Conservation (phyloP, 1,140 invertebrate species). For the Mamestra configurata region DNA sequence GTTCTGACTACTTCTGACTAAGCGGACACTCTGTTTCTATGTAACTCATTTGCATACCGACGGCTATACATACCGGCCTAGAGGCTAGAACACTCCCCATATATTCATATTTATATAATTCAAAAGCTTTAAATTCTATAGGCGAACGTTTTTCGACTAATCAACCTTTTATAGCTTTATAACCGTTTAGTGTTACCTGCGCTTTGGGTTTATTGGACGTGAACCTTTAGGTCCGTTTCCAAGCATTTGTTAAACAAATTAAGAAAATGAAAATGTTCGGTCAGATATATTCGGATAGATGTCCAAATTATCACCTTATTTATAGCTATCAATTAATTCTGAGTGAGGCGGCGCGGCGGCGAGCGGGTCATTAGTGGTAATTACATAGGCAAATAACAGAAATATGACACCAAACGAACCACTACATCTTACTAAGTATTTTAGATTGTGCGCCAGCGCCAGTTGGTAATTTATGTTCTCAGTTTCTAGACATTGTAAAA, state of each 20-base stretch:
- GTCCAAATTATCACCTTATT: conserved; percentile 50
- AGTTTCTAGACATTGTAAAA: conserved; percentile 35
- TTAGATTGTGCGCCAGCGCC: conserved; percentile 7
- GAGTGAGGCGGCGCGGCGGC: conserved; percentile 34
- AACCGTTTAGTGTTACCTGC: conserved; percentile 49
- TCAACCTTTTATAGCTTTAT: conserved; percentile 49
- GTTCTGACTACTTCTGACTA: conserved; percentile 56
- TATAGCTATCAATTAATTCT: conserved; percentile 44
- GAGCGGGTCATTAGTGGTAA: conserved; percentile 48
- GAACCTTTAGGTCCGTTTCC: conserved; percentile 12
- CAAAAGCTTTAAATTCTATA: conserved; percentile 15
- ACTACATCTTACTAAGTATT: conserved; percentile 29
- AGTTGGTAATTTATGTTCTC: conserved; percentile 20
- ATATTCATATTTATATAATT: background rate
- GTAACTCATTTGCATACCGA: conserved; percentile 45
- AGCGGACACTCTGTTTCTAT: conserved; percentile 25
- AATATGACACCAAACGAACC: conserved; percentile 43
- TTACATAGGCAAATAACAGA: conserved; percentile 47
- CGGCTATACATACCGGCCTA: conserved; percentile 21
- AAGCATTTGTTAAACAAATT: conserved; percentile 43
- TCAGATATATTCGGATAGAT: conserved; percentile 41
- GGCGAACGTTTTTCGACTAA: conserved; percentile 33
- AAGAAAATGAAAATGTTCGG: conserved; percentile 46
- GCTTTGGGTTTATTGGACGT: conserved; percentile 46
- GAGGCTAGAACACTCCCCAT: background rate